phyloP scores from a whole-genome alignment of 2,797 vertebrate species.

The Xenentodon cancila region DNA sequence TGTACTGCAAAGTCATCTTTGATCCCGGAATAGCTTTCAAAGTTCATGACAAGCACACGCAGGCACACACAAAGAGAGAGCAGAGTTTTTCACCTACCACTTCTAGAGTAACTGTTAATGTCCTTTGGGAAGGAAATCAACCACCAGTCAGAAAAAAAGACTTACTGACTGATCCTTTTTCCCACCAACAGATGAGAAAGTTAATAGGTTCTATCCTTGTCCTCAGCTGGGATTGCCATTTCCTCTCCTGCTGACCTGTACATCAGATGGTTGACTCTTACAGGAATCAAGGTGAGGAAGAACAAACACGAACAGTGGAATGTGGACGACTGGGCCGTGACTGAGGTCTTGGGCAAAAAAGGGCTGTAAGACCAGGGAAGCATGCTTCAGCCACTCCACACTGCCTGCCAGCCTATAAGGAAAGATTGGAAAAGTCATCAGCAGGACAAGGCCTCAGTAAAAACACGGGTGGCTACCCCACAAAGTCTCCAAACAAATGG shows the following conservation, averaged over 20 bases:
- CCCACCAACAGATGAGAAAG: conserved; percentile 61
- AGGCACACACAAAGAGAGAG: conserved; percentile 11
- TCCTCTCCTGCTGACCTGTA: conserved; percentile 83
- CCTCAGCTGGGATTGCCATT: conserved; percentile 87
- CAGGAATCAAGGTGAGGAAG: conserved; percentile 86
- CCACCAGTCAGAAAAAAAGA: conserved; percentile 53
- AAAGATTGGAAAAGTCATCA: conserved; percentile 91
- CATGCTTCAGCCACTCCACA: conserved; percentile 37
- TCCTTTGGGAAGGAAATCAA: conserved; percentile 61
- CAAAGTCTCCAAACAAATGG: conserved; percentile 73
- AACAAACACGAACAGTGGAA: conserved; percentile 78
- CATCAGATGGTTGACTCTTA: conserved; percentile 80
- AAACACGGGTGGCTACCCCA: conserved; percentile 85
- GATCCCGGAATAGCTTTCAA: neutral
- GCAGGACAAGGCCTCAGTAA: conserved; percentile 60
- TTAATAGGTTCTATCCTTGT: conserved; percentile 61
- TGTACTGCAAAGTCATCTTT: conserved; percentile 18
- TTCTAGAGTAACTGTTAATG: conserved; percentile 39
- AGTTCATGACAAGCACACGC: neutral
- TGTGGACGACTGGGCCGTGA: conserved; percentile 33
- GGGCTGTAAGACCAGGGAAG: conserved; percentile 39
- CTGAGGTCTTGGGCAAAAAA: conserved; percentile 54
- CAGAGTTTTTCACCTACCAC: conserved; percentile 32
- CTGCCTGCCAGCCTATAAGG: conserved; percentile 64
- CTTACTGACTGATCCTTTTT: conserved; percentile 69